Percentiles rank a stretch among this genome's conserved stretches.
Conservation (phyloP, 2,113 vertebrate species). For the Genyomyrus donnyi region DNA sequence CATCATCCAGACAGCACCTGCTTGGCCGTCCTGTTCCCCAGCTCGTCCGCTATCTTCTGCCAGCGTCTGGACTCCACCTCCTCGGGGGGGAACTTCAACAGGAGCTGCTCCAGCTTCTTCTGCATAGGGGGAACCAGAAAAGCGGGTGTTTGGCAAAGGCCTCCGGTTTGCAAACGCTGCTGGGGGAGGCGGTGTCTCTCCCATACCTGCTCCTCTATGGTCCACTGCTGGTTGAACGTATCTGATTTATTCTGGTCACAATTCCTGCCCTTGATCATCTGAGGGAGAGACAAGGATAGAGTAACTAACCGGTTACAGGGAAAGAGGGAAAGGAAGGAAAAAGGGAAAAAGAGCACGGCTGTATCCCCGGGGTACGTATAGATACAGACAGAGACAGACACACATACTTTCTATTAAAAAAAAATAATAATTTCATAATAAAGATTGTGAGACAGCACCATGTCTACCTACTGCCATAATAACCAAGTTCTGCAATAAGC, state of each 20-base stretch:
- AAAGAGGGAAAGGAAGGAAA: background rate
- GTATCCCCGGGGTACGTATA: background rate
- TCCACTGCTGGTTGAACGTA: slow-evolving; percentile 98
- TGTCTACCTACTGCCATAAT: background rate
- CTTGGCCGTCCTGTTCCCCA: slow-evolving; percentile 92
- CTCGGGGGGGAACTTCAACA: slow-evolving; percentile 90
- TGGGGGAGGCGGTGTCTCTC: background rate
- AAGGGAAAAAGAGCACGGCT: background rate
- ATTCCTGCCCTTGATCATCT: slow-evolving; percentile 92
- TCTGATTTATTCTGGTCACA: slow-evolving; percentile 90
- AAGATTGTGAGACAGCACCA: background rate
- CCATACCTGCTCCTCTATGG: slow-evolving; percentile 89
- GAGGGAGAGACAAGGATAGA: slow-evolving; percentile 35
- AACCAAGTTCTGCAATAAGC: no score
- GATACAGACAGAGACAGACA: background rate
- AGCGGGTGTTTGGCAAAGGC: background rate
- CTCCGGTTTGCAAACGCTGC: background rate
- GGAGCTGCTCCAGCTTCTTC: slow-evolving; percentile 94
- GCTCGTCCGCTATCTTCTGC: slow-evolving; percentile 95
- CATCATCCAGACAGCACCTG: slow-evolving; percentile 62
- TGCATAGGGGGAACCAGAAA: slow-evolving; percentile 42
- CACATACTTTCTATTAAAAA: background rate
- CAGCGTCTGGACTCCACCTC: slow-evolving; percentile 92
- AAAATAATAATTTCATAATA: background rate
- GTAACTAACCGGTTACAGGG: background rate